phyloP scores from a whole-genome alignment of 2,113 vertebrate genomes.

The Phrynosoma platyrhinos region DNA sequence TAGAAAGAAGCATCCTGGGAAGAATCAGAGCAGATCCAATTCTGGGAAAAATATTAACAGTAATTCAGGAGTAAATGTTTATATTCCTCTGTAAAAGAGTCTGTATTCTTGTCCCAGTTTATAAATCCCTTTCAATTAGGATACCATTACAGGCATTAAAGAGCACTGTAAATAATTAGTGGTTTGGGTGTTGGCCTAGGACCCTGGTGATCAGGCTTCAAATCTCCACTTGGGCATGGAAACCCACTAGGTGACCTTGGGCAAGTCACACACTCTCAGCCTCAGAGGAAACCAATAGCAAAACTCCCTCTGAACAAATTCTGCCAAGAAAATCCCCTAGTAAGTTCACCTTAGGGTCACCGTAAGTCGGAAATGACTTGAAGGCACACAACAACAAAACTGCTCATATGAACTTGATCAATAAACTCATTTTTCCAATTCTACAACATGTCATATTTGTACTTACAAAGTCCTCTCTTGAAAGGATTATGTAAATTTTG shows the following conservation, averaged over 20 bases:
- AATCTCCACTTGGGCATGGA: no score
- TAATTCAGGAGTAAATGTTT: not conserved
- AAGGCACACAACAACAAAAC: no score
- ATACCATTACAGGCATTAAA: not conserved
- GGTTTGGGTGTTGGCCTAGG: not conserved
- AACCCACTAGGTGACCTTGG: no score
- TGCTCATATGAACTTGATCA: not conserved
- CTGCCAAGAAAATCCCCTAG: no score
- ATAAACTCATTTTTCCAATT: not conserved
- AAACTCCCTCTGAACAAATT: no score
- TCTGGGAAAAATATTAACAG: not conserved
- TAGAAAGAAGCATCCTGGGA: not conserved
- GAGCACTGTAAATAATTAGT: not conserved
- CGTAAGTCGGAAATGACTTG: no score
- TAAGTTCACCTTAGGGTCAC: no score
- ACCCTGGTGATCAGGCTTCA: no score
- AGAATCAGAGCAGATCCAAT: not conserved
- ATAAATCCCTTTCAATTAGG: not conserved
- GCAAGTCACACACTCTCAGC: no score
- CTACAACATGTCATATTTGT: not conserved
- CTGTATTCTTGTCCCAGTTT: not conserved
- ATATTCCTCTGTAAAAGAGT: not conserved
- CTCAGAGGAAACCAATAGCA: no score
- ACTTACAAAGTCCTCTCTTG: conserved; percentile 23
- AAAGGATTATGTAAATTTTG: conserved; percentile 23